Evolutionary conservation across 2,113 vertebrate genomes (phyloP).

Genomic region (Promerops cafer): DNA sequence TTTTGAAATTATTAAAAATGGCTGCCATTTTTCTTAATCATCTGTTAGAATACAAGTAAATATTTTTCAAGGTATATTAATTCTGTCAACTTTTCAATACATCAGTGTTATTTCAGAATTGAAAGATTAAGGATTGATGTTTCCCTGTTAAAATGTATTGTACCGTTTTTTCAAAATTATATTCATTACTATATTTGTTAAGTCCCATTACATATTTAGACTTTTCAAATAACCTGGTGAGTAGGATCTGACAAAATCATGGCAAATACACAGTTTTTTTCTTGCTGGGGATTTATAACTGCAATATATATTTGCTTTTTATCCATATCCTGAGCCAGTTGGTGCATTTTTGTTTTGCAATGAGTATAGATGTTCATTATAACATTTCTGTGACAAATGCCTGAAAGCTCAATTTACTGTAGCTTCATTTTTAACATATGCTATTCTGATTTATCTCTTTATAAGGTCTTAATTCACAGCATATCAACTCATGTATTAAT

Average conservation of each 20-base stretch:
- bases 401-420: not conserved
- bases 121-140: not conserved
- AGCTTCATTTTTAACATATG: not conserved
- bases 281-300: constrained; percentile 35
- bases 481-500: not conserved
- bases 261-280: constrained; percentile 7
- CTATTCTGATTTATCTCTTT: not conserved
- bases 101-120: not conserved
- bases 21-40: not conserved
- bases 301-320: constrained; percentile 25
- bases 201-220: not conserved
- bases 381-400: not conserved
- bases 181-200: not conserved
- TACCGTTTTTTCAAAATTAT: not conserved
- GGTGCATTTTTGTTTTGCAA: constrained; percentile 38
- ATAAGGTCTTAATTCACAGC: not conserved
- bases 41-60: not conserved
- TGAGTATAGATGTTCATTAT: constrained; percentile 9
- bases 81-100: not conserved
- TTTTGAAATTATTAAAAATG: not conserved
- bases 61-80: not conserved
- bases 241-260: not conserved
- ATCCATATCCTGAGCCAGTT: constrained; percentile 39
- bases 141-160: not conserved
- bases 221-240: not conserved